Evolutionary conservation across 1,140 invertebrate species (phyloP).

Genomic region (Drosophila bocqueti): DNA sequence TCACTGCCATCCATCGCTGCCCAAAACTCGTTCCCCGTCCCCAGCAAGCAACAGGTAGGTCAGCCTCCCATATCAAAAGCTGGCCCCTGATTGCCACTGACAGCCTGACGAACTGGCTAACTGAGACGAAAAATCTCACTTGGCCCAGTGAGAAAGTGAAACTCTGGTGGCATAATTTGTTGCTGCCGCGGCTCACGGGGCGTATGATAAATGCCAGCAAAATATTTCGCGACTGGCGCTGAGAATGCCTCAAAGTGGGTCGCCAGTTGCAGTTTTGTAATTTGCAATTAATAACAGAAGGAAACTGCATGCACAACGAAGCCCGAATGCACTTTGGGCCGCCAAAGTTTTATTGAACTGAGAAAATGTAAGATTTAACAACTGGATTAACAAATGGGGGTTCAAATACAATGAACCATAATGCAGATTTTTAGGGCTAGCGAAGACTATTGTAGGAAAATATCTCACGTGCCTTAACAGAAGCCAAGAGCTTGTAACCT

Average conservation of each 20-base stretch:
- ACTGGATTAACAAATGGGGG: neutral
- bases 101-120: slow-evolving; percentile 11
- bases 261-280: slow-evolving; percentile 68
- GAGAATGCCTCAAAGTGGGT: slow-evolving; percentile 59
- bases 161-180: slow-evolving; percentile 70
- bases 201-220: slow-evolving; percentile 75
- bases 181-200: slow-evolving; percentile 40
- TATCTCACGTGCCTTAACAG: neutral
- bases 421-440: neutral
- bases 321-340: slow-evolving; percentile 20
- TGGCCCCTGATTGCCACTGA: slow-evolving; percentile 35
- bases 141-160: slow-evolving; percentile 76
- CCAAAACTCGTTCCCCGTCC: slow-evolving; percentile 43
- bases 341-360: slow-evolving; percentile 17
- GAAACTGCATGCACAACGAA: slow-evolving; percentile 26
- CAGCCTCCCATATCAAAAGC: slow-evolving; percentile 61
- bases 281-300: slow-evolving; percentile 72
- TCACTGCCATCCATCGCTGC: slow-evolving; percentile 34
- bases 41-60: slow-evolving; percentile 50
- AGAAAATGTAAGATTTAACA: slow-evolving; percentile 5
- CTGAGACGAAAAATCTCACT: slow-evolving; percentile 14
- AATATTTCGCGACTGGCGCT: slow-evolving; percentile 48
- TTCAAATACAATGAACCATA: neutral
- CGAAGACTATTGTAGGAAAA: neutral
- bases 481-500: neutral